Base-by-base conservation (phyloP, 2,113 vertebrate species). In the Halichoeres trimaculatus region DNA sequence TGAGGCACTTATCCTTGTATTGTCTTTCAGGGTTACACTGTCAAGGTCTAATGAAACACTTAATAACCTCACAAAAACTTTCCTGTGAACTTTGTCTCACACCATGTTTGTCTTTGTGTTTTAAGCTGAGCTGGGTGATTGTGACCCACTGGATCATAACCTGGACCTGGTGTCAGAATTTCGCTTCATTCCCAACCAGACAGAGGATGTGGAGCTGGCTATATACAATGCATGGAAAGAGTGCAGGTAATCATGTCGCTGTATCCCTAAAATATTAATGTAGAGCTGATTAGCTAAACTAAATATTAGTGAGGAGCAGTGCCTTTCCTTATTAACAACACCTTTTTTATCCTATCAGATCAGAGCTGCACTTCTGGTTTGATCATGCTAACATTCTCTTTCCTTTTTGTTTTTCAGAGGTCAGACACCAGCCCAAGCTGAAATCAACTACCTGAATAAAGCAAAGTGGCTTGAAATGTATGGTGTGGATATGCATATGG, bases 391-490 rank as follows among this genome's bases (percentile, higher is more conserved):
- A 69, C 22, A 10, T 5, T 16, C 34, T 22, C 14, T 10, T 4
- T 66, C 1, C 5, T 17, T 19, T 45, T 45, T 55, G 50, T 65
- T 43, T 63, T 40, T 78, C 93, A 99, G 98, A 90, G 96, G 97
- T 19, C 97, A 99, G 90, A 96, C 94, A 38, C 98, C 98, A 54
- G 95, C 96, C 6, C 97, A 98, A 76, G 98, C 98, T 69, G 98
- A 99, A 94, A 99, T 96, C 19, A 99, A 99, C 93, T 99, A 97
- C 88, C 91, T 99, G 86, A 99, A 99, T 86, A 99, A 99, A 94
- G 98, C 98, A 77, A 99, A 99, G 90, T 99, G 98, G 98, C 89
- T 99, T 74, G 98, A 99, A 93, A 99, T 99, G 98, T 99, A 99
- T 81, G 98, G 98, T 0, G 98, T 99, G 81, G 98, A 99, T 93